Evolutionary conservation across 2,888 invertebrate species (phyloP), one percentile per base, ranked within the genome.

Genomic region (Drosophila testacea): DNA sequence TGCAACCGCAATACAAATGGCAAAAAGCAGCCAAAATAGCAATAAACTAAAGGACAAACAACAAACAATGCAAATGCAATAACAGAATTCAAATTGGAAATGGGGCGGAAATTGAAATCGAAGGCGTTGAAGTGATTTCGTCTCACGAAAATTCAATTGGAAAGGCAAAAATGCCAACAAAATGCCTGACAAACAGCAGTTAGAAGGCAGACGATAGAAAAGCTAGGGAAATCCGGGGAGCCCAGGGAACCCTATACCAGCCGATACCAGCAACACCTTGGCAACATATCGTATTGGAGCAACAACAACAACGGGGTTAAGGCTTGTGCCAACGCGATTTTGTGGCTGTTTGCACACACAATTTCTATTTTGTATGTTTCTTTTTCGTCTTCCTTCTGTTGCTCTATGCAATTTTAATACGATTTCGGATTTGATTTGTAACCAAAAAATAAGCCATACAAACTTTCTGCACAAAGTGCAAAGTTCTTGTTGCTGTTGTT

Each of bases 121-220:
- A 85, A 85, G 85, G 85, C 85, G 85, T 85, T 85, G 88, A 85
- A 88, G 85, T 85, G 85, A 85, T 85, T 85, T 88, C 87, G 85
- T 88, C 85, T 86, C 81, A 81, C 87, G 79, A 83, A 88, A 86
- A 81, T 83, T 85, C 86, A 86, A 88, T 88, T 85, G 78, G 73
- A 82, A 72, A 71, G 51, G 74, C 65, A 70, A 67, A 66, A 57
- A 34, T 42, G 27, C 27, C 16, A 30, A 39, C 3, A 47, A 61
- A 61, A 56, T 66, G 63, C 50, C 56, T 57, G 59, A 69, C 68
- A 69, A 67, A 67, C 60, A 67, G 30, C 66, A 55, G 73, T 56
- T 60, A 54, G 54, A 48, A 1, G 34, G 34, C n/a, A 28, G 30
- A 27, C 1, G 7, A 38, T 38, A 5, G 32, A 3, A 6, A n/a